These are phyloP conservation scores for Bucco capensis DNA, from an alignment of 2,113 vertebrate genomes.

Conservation along the genomic window DNA sequence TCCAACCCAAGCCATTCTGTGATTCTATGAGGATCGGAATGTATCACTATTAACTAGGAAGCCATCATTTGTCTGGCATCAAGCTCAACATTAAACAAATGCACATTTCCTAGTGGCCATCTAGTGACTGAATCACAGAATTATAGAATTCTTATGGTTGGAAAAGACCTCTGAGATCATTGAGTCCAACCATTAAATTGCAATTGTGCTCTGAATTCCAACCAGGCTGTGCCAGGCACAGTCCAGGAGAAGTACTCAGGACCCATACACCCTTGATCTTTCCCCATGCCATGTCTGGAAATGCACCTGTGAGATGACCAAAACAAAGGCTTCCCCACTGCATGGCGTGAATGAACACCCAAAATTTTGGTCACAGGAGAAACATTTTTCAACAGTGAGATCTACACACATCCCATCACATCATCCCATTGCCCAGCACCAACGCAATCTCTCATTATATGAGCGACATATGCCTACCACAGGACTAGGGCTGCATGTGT, in stretches of 20 bases:
- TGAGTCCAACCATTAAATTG: neutral
- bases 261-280: fast-evolving
- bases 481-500: fast-evolving
- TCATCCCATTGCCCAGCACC: neutral
- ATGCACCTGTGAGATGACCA: neutral
- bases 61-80: neutral
- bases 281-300: neutral
- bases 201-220: neutral
- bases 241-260: neutral
- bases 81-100: neutral
- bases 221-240: neutral
- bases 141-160: no score
- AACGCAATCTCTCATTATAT: neutral
- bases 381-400: neutral
- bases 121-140: neutral
- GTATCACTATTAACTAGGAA: neutral
- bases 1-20: no score
- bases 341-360: neutral
- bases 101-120: neutral
- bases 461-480: fast-evolving
- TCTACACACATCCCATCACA: fast-evolving
- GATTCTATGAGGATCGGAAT: neutral
- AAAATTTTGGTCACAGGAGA: neutral
- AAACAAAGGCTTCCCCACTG: neutral
- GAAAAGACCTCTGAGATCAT: no score